phyloP scores from a whole-genome alignment of 2,113 vertebrate genomes.

The Tretioscincus oriximinensis region DNA sequence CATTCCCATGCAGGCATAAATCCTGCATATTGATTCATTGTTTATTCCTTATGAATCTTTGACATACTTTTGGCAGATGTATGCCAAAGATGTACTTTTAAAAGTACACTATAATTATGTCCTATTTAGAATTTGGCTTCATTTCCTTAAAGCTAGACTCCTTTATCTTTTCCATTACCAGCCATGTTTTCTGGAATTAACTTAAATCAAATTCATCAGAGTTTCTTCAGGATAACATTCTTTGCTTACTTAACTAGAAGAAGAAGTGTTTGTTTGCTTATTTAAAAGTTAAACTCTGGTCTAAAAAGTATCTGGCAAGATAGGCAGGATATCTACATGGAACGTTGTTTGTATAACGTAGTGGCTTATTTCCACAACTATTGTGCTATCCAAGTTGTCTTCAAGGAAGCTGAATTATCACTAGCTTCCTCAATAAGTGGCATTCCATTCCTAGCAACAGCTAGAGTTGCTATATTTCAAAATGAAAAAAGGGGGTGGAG shows the following conservation, averaged over 20 bases:
- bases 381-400: too few species aligned
- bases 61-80: constrained; percentile 11
- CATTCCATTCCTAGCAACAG: too few species aligned
- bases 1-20: too few species aligned
- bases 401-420: too few species aligned
- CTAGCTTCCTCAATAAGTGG: too few species aligned
- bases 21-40: neutral
- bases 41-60: neutral
- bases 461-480: too few species aligned
- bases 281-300: constrained; percentile 26
- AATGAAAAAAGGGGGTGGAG: too few species aligned
- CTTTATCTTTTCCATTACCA: constrained; percentile 30
- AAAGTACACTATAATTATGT: neutral
- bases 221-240: constrained; percentile 52
- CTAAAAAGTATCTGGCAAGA: constrained; percentile 44
- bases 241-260: neutral
- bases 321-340: neutral
- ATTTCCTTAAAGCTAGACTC: neutral
- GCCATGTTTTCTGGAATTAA: constrained; percentile 24
- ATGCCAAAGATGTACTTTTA: neutral
- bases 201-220: constrained; percentile 65
- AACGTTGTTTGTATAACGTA: too few species aligned
- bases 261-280: neutral
- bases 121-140: neutral
- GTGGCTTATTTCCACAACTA: too few species aligned